These are phyloP conservation scores for Dasysyrphus albostriatus DNA, from an alignment of 2,888 invertebrate genomes.

Conservation along the genomic window DNA sequence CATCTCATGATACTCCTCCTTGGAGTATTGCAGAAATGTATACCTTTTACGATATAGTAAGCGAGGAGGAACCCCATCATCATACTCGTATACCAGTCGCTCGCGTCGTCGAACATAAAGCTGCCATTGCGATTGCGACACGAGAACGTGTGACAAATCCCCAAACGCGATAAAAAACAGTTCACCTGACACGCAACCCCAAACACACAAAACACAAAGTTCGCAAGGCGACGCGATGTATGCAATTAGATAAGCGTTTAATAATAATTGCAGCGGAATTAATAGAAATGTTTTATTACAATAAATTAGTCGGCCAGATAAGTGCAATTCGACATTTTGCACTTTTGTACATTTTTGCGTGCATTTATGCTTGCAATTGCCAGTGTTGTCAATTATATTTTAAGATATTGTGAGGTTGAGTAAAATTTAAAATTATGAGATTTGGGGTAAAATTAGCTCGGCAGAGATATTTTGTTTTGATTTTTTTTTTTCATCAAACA, in stretches of 20 bases:
- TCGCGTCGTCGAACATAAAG: neutral
- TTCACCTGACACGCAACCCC: slow-evolving; percentile 76
- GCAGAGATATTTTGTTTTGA: too few species aligned
- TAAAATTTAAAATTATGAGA: neutral
- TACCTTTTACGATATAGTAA: neutral
- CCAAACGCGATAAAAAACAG: slow-evolving; percentile 72
- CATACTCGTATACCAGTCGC: neutral
- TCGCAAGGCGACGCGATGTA: slow-evolving; percentile 78
- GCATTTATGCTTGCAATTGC: neutral
- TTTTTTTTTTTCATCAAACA: too few species aligned
- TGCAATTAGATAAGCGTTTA: slow-evolving; percentile 79
- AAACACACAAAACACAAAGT: slow-evolving; percentile 60
- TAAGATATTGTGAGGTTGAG: neutral
- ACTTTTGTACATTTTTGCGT: slow-evolving; percentile 51
- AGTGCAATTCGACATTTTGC: slow-evolving; percentile 74
- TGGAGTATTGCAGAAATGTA: slow-evolving; percentile 69
- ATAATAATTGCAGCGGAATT: slow-evolving; percentile 79
- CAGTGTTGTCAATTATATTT: slow-evolving; percentile 13
- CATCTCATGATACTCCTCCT: slow-evolving; percentile 76
- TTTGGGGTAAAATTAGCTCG: too few species aligned
- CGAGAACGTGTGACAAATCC: slow-evolving; percentile 78
- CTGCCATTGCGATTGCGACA: slow-evolving; percentile 72
- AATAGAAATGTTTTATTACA: slow-evolving; percentile 80
- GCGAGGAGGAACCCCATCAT: neutral
- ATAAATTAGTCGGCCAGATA: slow-evolving; percentile 79